These are phyloP conservation scores for Todus mexicanus DNA, from an alignment of 2,797 vertebrate species.

Conservation along the genomic window DNA sequence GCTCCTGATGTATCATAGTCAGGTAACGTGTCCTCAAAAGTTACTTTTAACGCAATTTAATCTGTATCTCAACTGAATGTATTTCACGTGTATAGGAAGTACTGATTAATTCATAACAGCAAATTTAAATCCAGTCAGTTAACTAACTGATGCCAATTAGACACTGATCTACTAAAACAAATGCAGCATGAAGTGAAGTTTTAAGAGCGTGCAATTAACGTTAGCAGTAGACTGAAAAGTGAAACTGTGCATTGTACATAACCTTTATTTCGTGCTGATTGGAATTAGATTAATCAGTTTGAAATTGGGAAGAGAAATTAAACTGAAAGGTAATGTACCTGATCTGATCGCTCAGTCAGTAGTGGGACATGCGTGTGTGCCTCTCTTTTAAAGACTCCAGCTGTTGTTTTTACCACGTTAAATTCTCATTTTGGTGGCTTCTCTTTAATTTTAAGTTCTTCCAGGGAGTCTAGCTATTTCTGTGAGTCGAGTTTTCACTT, in stretches of 20 bases:
- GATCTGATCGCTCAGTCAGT: background rate
- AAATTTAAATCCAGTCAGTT: background rate
- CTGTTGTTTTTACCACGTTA: background rate
- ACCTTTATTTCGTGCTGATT: constrained; percentile 6
- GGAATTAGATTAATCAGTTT: background rate
- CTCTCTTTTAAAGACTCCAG: background rate
- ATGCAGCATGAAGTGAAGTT: background rate
- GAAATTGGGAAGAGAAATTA: background rate
- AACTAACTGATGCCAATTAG: background rate
- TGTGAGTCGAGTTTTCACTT: background rate
- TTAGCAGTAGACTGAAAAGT: background rate
- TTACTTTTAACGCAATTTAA: background rate
- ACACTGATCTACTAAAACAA: constrained; percentile 7
- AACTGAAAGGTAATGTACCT: background rate
- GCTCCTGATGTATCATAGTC: background rate
- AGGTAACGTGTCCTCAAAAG: background rate
- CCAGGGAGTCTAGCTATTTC: background rate
- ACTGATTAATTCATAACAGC: background rate
- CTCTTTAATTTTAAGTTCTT: background rate
- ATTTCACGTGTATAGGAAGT: background rate
- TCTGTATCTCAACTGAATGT: background rate
- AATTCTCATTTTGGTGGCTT: background rate
- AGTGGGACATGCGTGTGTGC: background rate
- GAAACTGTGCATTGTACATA: background rate
- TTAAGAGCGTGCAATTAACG: background rate